Evolutionary conservation across 2,888 invertebrate genomes (phyloP), one percentile per base, ranked within the genome.

Genomic region (Diogma glabrata): DNA sequence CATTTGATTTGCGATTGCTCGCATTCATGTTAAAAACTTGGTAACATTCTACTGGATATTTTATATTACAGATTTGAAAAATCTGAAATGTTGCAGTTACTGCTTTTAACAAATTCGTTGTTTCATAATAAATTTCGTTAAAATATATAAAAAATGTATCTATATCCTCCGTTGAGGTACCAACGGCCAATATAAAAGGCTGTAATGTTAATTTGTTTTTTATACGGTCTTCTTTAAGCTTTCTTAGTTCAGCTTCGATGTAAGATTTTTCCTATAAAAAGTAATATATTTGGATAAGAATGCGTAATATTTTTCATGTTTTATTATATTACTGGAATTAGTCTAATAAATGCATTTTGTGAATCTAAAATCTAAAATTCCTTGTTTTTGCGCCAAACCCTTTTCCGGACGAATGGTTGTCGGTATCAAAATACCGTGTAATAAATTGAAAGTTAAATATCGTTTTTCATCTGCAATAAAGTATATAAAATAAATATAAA

Each of bases 371-470:
- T 43, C 22, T 12, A 43, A 6, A 22, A 22, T 43, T 12, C 22
- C 43, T 8, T 43, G 43, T 43, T 43, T 43, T 7, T 43, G 43
- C n/a, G n/a, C n/a, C n/a, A n/a, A n/a, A n/a, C n/a, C n/a, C n/a
- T n/a, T n/a, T 20, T 43, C 20, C 22, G 12, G 14, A 6, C 22
- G 12, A 6, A 43, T 43, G 6, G 43, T 43, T 20, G 43, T 14
- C 2, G 43, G 43, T 6, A 20, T 22, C 8, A 43, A 22, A 22
- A 43, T 2, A 22, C 43, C 43, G 12, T 19, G 19, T 10, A 40
- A 12, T 4, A 40, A 20, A 17, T 12, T 5, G 4, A 2, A 8
- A 40, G 19, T 38, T 38, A 38, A 38, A 16, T 17, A 9, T 17
- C 19, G 7, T 16, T 10, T 16, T 9, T 6, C 5, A 38, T 38